A percentile compares a stretch with the other conserved stretches of the same genome.
These are phyloP conservation scores for Melanotaenia trifasciata DNA, from an alignment of 2,797 vertebrate genomes.

Conservation along the genomic window DNA sequence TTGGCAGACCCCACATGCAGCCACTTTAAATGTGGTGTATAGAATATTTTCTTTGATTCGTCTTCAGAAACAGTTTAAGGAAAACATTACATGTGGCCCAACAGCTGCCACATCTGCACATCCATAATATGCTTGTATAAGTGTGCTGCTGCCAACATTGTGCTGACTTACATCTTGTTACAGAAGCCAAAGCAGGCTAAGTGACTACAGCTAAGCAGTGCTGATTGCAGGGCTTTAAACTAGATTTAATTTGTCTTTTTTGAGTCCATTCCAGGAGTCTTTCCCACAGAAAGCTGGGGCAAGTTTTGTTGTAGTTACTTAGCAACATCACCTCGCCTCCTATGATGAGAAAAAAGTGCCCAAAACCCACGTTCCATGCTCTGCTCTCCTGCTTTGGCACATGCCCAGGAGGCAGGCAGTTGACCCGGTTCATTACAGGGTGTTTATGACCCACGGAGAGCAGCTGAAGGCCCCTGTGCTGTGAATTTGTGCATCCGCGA, in stretches of 20 bases:
- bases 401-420: slow-evolving; percentile 55
- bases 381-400: slow-evolving; percentile 54
- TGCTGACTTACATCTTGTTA: slow-evolving; percentile 57
- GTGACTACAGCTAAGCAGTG: slow-evolving; percentile 59
- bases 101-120: slow-evolving; percentile 50
- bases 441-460: slow-evolving; percentile 75
- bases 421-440: slow-evolving; percentile 69
- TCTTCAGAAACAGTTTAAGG: slow-evolving; percentile 15
- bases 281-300: slow-evolving; percentile 71
- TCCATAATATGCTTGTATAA: slow-evolving; percentile 21
- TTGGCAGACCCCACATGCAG: neutral
- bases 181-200: slow-evolving; percentile 65
- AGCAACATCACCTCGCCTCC: slow-evolving; percentile 71
- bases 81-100: slow-evolving; percentile 4
- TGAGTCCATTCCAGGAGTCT: slow-evolving; percentile 42
- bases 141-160: slow-evolving; percentile 43
- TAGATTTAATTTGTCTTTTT: slow-evolving; percentile 74
- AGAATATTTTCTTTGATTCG: slow-evolving; percentile 3
- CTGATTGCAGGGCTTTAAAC: slow-evolving; percentile 57
- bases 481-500: slow-evolving; percentile 78
- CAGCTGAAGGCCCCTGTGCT: slow-evolving; percentile 68
- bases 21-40: neutral
- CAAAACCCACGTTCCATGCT: slow-evolving; percentile 50
- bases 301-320: slow-evolving; percentile 74
- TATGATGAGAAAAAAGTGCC: slow-evolving; percentile 23